Evolutionary conservation across 2,888 invertebrate genomes (phyloP).

Genomic region (Aricia artaxerxes): DNA sequence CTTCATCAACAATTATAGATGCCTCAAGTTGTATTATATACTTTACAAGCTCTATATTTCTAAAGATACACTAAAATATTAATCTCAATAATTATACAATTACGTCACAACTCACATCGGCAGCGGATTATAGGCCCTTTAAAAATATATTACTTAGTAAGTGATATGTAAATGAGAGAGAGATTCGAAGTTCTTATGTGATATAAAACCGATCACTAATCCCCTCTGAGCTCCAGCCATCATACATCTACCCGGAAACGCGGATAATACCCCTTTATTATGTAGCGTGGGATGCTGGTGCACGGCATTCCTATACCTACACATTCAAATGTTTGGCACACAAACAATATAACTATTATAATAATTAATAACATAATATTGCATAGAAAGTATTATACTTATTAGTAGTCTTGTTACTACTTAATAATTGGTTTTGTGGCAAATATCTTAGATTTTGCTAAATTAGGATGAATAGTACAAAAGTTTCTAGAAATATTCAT

Average conservation of each 20-base stretch:
- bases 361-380: background rate
- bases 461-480: background rate
- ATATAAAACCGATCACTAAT: conserved; percentile 23
- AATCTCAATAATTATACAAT: background rate
- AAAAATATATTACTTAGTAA: conserved; percentile 1
- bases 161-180: conserved; percentile 17
- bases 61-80: background rate
- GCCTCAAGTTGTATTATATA: background rate
- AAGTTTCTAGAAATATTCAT: background rate
- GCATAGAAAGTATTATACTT: no score
- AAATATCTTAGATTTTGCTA: background rate
- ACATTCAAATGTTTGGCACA: conserved; percentile 18
- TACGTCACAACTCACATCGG: background rate
- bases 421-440: background rate
- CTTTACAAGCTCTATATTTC: background rate
- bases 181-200: conserved; percentile 14
- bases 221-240: conserved; percentile 14
- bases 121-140: background rate
- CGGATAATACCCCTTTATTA: conserved; percentile 52
- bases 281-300: conserved; percentile 47
- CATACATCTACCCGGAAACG: conserved; percentile 42
- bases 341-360: background rate
- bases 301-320: conserved; percentile 32
- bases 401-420: no score
- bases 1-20: no score